phyloP scores from a whole-genome alignment of 1,140 invertebrate genomes.

The Helicoverpa zea region DNA sequence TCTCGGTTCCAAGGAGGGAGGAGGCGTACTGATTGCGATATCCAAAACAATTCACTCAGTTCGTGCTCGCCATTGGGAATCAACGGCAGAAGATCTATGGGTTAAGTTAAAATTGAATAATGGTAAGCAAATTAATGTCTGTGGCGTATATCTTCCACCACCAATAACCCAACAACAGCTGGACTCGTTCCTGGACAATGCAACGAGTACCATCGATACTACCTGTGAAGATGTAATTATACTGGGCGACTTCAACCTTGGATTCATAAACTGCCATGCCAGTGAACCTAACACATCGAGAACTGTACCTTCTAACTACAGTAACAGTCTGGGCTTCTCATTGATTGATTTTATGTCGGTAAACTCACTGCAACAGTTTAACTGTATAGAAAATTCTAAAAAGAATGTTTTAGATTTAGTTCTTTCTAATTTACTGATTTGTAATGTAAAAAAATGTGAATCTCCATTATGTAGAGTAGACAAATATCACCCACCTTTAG shows the following conservation, averaged over 20 bases:
- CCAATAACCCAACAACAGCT: neutral
- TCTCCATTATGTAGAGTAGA: neutral
- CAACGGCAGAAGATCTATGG: neutral
- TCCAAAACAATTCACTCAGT: neutral
- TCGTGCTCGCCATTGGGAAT: neutral
- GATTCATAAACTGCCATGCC: neutral
- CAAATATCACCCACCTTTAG: neutral
- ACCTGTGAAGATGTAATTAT: neutral
- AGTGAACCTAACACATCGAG: neutral
- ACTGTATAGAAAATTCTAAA: neutral
- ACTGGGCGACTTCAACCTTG: neutral
- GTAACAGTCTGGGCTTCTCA: neutral
- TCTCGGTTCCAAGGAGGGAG: neutral
- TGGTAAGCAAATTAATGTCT: neutral
- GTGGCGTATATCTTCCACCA: neutral
- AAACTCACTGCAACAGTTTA: neutral
- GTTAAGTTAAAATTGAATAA: neutral
- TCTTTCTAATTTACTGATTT: neutral
- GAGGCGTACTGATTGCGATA: neutral
- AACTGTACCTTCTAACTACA: neutral
- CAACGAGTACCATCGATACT: neutral
- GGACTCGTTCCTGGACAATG: neutral
- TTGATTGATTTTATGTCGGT: constrained; percentile 2
- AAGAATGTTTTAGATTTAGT: neutral
- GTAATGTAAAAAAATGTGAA: neutral